phyloP scores from a whole-genome alignment of 2,113 vertebrate genomes.

The Brachyistius frenatus region DNA sequence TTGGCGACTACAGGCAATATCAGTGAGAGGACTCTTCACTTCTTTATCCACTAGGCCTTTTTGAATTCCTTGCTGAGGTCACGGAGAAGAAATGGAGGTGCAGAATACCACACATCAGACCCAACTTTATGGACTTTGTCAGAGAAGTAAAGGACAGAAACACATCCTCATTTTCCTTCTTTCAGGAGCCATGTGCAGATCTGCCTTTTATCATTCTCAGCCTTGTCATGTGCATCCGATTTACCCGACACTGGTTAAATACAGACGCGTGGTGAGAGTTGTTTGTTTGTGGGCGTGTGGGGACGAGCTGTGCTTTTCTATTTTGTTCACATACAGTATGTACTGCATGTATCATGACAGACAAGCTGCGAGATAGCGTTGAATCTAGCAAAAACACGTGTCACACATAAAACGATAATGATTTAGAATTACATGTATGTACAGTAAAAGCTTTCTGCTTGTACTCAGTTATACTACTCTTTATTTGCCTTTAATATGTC shows the following conservation, averaged over 20 bases:
- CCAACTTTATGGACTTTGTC: conserved; percentile 55
- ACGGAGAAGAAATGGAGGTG: conserved; percentile 55
- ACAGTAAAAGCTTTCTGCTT: conserved; percentile 60
- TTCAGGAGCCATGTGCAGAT: conserved; percentile 64
- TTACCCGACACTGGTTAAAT: conserved; percentile 49
- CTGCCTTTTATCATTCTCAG: conserved; percentile 68
- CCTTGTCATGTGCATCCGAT: conserved; percentile 64
- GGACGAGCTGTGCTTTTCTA: conserved; percentile 29
- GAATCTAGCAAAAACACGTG: conserved; percentile 31
- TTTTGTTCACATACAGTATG: conserved; percentile 28
- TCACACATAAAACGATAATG: conserved; percentile 26
- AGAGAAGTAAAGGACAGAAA: conserved; percentile 49
- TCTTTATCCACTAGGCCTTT: conserved; percentile 67
- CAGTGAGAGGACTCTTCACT: conserved; percentile 83
- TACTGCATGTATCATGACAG: conserved; percentile 18
- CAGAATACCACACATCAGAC: conserved; percentile 43
- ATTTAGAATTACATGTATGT: conserved; percentile 58
- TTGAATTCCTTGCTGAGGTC: conserved; percentile 80
- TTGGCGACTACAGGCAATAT: conserved; percentile 92
- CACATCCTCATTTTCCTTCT: conserved; percentile 51
- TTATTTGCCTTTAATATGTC: conserved; percentile 67
- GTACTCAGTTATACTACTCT: conserved; percentile 51
- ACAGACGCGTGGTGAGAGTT: conserved; percentile 39
- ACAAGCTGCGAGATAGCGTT: conserved; percentile 23
- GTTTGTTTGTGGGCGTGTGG: conserved; percentile 14